Evolutionary conservation across 2,797 vertebrate genomes (phyloP).

Genomic region (Babyrousa celebensis): DNA sequence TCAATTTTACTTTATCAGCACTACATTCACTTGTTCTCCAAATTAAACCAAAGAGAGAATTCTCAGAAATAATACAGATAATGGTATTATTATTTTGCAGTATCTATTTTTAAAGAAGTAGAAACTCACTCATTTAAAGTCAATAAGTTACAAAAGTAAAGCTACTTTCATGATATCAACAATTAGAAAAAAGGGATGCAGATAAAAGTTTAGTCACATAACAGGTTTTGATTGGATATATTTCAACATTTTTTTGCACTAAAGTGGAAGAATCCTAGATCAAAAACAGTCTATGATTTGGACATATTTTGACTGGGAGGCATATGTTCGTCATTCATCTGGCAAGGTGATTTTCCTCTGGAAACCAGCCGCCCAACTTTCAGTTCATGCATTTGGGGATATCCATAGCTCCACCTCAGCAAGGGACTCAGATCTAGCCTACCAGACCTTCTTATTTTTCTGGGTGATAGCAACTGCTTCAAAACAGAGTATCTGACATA

Average conservation of each 20-base stretch:
- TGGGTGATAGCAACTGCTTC: neutral
- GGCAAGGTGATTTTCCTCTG: neutral
- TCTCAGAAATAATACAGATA: neutral
- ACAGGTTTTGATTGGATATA: neutral
- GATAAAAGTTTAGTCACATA: neutral
- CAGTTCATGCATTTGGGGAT: neutral
- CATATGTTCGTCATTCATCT: neutral
- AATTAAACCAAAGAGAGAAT: constrained; percentile 15
- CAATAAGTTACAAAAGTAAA: neutral
- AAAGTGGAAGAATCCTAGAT: neutral
- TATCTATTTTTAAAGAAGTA: neutral
- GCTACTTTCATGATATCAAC: neutral
- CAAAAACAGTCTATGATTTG: neutral
- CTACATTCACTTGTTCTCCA: neutral
- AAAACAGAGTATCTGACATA: neutral
- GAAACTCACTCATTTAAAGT: neutral
- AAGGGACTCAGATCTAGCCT: neutral
- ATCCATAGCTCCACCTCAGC: too few species aligned
- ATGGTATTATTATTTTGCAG: neutral
- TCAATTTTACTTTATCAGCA: constrained; percentile 23
- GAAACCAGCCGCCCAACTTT: neutral
- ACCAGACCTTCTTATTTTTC: neutral
- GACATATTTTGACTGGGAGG: neutral
- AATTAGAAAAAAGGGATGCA: neutral
- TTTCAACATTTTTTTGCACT: neutral